Base-by-base conservation (phyloP, 2,797 vertebrate species). In the Acridotheres tristis region DNA sequence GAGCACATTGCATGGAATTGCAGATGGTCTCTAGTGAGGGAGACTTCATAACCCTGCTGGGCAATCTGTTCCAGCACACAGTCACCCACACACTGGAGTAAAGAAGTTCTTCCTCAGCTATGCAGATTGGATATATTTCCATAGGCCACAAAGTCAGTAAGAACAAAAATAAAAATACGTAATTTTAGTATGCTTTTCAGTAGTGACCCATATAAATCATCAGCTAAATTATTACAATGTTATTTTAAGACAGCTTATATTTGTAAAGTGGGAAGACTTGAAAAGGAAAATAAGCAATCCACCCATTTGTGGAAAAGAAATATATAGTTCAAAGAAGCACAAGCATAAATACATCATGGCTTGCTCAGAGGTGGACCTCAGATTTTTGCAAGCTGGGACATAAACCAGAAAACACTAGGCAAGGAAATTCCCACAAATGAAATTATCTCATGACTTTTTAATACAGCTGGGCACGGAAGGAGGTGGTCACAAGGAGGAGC, bases 391-490 rank as follows among this genome's bases (percentile, higher is more conserved):
- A 45, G 21, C 13, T 45, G 13, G 29, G 62, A 59, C 23, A 51
- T 25, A 42, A 59, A 59, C 16, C 26, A 53, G 38, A 45, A 16
- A 38, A 38, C 4, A 20, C 3, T 38, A 10, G 4, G 8, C 10
- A 53, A 76, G 10, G 10, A 68, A 59, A 59, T 23, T 32, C 27
- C 29, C 27, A 45, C 7, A 38, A 68, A 13, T 29, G 19, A 45
- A 45, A 45, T 9, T 0, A 20, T 61, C 12, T n/a, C 7, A 23
- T 53, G 10, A 23, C 7, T 23, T 68, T 38, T 59, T n/a, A 45
- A n/a, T 23, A n/a, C 10, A 53, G 16, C n/a, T 85, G 27, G 16
- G n/a, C 38, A 27, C 0, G 0, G 30, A 22, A 45, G 13, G 12
- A 59, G 38, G 27, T 27, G 38, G 13, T 67, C 27, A 53, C 19